Evolutionary conservation across 1,140 invertebrate species (phyloP).

Genomic region (Brachionus rotundiformis): DNA sequence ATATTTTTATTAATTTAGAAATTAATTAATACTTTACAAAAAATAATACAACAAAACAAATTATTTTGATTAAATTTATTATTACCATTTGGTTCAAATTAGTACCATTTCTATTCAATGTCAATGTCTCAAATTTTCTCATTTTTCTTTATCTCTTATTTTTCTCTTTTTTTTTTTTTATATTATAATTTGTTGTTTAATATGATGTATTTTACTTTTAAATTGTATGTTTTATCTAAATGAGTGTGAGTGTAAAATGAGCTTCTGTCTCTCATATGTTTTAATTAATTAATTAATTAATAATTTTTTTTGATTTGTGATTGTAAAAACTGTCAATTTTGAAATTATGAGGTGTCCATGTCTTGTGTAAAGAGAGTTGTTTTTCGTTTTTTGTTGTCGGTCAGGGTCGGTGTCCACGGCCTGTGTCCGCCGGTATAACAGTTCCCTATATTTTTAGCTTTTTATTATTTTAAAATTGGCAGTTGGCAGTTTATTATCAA

Average conservation of each 20-base stretch:
- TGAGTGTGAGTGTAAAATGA: not conserved
- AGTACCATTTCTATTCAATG: no score
- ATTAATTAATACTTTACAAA: no score
- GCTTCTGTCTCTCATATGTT: not conserved
- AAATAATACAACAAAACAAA: no score
- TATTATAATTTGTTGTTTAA: not conserved
- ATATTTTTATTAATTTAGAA: no score
- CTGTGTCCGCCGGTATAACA: not conserved
- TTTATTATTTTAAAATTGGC: constrained; percentile 5
- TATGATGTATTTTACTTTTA: constrained; percentile 5
- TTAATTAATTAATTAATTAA: no score
- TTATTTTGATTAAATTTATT: no score
- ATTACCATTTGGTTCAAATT: no score
- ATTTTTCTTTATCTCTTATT: not conserved
- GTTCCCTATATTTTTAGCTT: not conserved
- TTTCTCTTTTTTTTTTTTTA: not conserved
- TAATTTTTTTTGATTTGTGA: not conserved
- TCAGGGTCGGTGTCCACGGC: not conserved
- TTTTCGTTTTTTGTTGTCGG: not conserved
- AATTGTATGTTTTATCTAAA: constrained; percentile 9
- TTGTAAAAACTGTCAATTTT: not conserved
- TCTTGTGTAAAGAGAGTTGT: not conserved
- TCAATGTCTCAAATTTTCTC: no score
- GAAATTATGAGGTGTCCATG: not conserved
- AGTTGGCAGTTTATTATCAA: not conserved